Evolutionary conservation across 1,140 invertebrate species (phyloP).

Genomic region (Cherax destructor): DNA sequence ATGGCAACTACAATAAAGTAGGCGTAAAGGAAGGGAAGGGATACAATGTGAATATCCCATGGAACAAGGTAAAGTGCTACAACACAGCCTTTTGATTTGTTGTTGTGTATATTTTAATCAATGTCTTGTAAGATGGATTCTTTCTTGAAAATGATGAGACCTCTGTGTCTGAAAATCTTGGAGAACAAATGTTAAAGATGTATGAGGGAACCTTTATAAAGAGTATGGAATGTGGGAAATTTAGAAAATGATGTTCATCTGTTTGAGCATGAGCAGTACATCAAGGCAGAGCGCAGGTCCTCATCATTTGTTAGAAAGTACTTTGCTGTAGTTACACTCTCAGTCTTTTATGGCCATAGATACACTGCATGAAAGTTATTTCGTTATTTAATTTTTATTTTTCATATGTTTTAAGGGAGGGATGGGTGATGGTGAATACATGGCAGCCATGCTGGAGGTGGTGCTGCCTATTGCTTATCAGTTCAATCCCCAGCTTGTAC

Average conservation of each 20-base stretch:
- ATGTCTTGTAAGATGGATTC: background rate
- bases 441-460: slow-evolving; percentile 90
- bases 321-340: too few relatives aligned
- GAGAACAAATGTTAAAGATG: background rate
- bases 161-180: background rate
- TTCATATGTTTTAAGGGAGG: slow-evolving; percentile 78
- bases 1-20: slow-evolving; percentile 83
- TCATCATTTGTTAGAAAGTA: too few relatives aligned
- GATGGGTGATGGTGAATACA: slow-evolving; percentile 93
- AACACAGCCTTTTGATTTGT: background rate
- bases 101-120: background rate
- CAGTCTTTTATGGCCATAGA: too few relatives aligned
- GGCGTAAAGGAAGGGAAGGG: slow-evolving; percentile 85
- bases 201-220: too few relatives aligned
- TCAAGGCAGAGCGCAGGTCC: too few relatives aligned
- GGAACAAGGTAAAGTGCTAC: slow-evolving; percentile 82
- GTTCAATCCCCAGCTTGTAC: slow-evolving; percentile 91
- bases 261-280: too few relatives aligned
- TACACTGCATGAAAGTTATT: too few relatives aligned
- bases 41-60: slow-evolving; percentile 94
- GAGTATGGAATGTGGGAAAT: background rate
- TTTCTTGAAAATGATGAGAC: background rate
- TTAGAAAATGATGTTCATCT: background rate
- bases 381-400: background rate
- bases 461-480: slow-evolving; percentile 93